Conservation (phyloP, 1,140 invertebrate species). For the Antheraea pernyi region DNA sequence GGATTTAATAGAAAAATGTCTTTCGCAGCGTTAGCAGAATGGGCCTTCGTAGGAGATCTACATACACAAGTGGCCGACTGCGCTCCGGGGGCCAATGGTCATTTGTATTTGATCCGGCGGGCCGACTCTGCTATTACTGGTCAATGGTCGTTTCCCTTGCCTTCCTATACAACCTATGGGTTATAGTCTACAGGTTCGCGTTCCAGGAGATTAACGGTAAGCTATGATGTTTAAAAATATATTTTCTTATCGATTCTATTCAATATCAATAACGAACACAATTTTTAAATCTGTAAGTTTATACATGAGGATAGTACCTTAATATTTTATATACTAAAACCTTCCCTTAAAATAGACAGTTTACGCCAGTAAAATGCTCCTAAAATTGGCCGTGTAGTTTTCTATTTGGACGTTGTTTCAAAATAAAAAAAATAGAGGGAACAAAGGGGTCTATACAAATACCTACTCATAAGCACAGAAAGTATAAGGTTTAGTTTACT, state of each 20-base stretch:
- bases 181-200: slow-evolving; percentile 98
- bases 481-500: too few relatives aligned
- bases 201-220: slow-evolving; percentile 95
- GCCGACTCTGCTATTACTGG: slow-evolving; percentile 96
- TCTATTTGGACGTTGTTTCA: too few relatives aligned
- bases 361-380: too few relatives aligned
- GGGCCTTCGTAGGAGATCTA: slow-evolving; percentile 62
- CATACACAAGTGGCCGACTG: slow-evolving; percentile 70
- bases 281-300: too few relatives aligned
- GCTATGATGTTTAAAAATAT: slow-evolving; percentile 34
- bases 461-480: too few relatives aligned
- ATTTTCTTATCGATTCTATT: neutral
- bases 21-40: slow-evolving; percentile 66
- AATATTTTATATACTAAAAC: too few relatives aligned
- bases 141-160: slow-evolving; percentile 98
- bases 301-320: too few relatives aligned
- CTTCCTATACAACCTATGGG: slow-evolving; percentile 99
- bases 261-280: too few relatives aligned
- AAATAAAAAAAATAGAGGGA: too few relatives aligned
- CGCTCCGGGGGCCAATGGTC: slow-evolving; percentile 86
- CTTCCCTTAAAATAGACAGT: too few relatives aligned
- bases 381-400: too few relatives aligned
- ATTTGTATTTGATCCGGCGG: slow-evolving; percentile 95
- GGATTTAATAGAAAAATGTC: neutral
- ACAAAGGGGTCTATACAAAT: too few relatives aligned